Conservation (phyloP, 2,888 invertebrate species). For the Rhamnusium bicolor region DNA sequence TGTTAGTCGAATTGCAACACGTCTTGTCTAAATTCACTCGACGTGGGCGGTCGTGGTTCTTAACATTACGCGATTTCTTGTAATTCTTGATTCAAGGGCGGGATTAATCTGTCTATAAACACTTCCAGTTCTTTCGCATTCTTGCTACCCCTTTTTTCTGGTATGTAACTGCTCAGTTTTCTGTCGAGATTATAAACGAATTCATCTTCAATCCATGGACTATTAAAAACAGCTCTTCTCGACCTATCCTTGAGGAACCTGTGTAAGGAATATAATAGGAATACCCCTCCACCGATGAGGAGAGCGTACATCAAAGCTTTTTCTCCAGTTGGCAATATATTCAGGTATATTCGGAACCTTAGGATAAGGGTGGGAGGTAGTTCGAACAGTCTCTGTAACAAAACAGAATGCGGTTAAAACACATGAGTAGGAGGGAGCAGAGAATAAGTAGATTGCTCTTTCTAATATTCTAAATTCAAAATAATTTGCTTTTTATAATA, state of each 20-base stretch:
- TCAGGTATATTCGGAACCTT: slow-evolving; percentile 82
- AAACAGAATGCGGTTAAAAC: slow-evolving; percentile 50
- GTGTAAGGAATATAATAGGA: slow-evolving; percentile 73
- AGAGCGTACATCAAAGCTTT: slow-evolving; percentile 73
- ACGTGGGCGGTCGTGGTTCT: background rate
- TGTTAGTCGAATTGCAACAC: background rate
- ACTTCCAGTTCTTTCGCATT: slow-evolving; percentile 66
- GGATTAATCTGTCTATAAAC: slow-evolving; percentile 54
- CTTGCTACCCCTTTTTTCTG: slow-evolving; percentile 59
- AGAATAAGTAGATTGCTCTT: too few relatives aligned
- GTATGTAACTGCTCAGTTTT: slow-evolving; percentile 63
- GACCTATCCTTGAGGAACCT: slow-evolving; percentile 58
- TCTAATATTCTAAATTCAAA: too few relatives aligned
- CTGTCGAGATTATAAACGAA: slow-evolving; percentile 59
- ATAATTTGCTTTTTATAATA: too few relatives aligned
- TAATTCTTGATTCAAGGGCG: slow-evolving; percentile 2
- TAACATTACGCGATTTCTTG: slow-evolving; percentile 12
- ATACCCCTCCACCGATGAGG: slow-evolving; percentile 72
- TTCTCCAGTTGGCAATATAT: slow-evolving; percentile 79
- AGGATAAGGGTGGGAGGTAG: slow-evolving; percentile 77
- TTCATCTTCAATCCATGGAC: slow-evolving; percentile 64
- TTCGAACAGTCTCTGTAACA: slow-evolving; percentile 79
- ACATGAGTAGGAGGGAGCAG: background rate
- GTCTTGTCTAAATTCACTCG: background rate
- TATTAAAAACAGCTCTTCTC: slow-evolving; percentile 41